phyloP scores from a whole-genome alignment of 2,797 vertebrate species.

The Coregonus ussuriensis region DNA sequence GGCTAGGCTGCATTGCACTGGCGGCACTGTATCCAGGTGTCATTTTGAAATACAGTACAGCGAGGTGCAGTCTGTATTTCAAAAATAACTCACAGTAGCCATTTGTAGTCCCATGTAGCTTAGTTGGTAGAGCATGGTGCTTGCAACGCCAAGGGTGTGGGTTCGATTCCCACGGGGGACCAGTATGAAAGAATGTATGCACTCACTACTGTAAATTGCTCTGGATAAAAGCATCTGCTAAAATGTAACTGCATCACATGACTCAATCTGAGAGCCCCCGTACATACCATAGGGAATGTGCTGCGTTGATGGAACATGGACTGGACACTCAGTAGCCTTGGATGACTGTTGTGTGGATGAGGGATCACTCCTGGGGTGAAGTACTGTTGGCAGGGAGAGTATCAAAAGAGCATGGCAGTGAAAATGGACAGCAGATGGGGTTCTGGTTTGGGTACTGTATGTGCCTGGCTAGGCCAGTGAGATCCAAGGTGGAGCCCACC shows the following conservation, averaged over 20 bases:
- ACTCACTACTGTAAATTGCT: too few species aligned
- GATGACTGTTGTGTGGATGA: conserved; percentile 39
- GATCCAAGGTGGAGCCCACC: conserved; percentile 43
- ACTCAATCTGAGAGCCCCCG: neutral
- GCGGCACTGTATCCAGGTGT: conserved; percentile 24
- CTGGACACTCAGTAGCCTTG: conserved; percentile 15
- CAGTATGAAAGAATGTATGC: too few species aligned
- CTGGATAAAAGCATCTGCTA: too few species aligned
- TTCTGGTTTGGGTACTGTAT: conserved; percentile 61
- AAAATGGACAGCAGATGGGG: conserved; percentile 70
- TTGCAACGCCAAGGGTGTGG: too few species aligned
- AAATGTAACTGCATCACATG: neutral
- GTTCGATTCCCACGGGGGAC: too few species aligned
- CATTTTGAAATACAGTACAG: neutral
- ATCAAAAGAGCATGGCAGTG: conserved; percentile 63
- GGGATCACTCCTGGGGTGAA: conserved; percentile 45
- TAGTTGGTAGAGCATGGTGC: too few species aligned
- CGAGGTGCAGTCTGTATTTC: conserved; percentile 35
- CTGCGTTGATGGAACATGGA: conserved; percentile 17
- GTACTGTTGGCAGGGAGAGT: conserved; percentile 49
- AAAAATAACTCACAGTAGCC: conserved; percentile 10
- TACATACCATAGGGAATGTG: neutral
- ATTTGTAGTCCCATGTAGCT: neutral
- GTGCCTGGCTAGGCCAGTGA: conserved; percentile 42
- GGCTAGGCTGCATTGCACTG: neutral